Conservation (phyloP, 1,140 invertebrate species). For the Bursaphelenchus mucronatus region DNA sequence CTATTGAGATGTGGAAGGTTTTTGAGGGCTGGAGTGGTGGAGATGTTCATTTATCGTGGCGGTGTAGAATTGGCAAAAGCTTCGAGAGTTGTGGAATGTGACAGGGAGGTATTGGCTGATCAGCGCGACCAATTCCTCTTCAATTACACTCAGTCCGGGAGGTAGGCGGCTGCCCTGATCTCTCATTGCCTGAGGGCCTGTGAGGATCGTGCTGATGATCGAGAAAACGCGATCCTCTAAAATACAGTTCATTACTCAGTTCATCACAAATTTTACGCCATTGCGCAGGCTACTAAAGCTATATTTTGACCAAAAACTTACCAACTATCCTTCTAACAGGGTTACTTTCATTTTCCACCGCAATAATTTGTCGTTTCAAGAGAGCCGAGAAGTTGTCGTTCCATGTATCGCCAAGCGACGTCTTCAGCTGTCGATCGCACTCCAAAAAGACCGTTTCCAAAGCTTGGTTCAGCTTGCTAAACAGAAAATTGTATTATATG, state of each 20-base stretch:
- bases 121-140: constrained; percentile 13
- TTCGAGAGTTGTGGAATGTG: constrained; percentile 12
- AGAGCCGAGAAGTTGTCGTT: not conserved
- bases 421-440: constrained; percentile 4
- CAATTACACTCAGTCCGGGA: constrained; percentile 9
- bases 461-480: not conserved
- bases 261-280: too few species aligned
- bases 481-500: not conserved
- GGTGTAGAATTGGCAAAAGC: constrained; percentile 5
- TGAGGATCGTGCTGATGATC: constrained; percentile 1
- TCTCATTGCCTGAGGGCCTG: constrained; percentile 6
- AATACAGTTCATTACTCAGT: not conserved
- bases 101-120: constrained; percentile 16
- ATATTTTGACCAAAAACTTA: constrained; percentile 5
- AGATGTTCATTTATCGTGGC: too few species aligned
- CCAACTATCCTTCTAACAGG: constrained; percentile 6
- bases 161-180: constrained; percentile 10
- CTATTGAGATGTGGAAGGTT: too few species aligned
- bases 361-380: constrained; percentile 11
- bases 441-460: constrained; percentile 15
- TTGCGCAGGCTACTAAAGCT: not conserved
- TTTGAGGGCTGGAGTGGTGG: too few species aligned
- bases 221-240: constrained; percentile 12
- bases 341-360: constrained; percentile 7
- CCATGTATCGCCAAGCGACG: not conserved